phyloP scores from a whole-genome alignment of 2,113 vertebrate genomes.

The Haplotaxodon microlepis region DNA sequence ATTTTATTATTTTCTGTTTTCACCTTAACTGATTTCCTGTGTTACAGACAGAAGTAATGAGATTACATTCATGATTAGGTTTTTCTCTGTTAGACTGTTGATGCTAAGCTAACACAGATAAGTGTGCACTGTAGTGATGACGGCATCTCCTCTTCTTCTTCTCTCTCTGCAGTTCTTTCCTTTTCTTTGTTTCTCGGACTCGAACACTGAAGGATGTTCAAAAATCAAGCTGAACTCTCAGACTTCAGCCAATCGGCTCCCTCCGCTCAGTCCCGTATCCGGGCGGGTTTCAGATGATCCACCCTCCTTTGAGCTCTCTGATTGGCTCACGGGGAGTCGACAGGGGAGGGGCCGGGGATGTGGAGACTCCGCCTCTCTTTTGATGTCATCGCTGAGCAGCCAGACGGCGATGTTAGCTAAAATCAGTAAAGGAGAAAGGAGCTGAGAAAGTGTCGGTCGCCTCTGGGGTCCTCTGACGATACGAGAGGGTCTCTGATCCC shows the following conservation, averaged over 20 bases:
- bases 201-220: constrained; percentile 7
- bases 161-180: constrained; percentile 4
- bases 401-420: background rate
- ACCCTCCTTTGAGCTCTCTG: constrained; percentile 29
- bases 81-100: background rate
- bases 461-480: background rate
- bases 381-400: constrained; percentile 43
- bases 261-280: constrained; percentile 11
- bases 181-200: constrained; percentile 7
- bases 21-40: background rate
- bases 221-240: background rate
- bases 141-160: background rate
- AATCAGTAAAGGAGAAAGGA: background rate
- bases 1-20: background rate
- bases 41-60: background rate
- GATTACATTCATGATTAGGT: background rate
- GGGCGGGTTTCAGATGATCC: constrained; percentile 56
- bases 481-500: background rate
- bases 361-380: constrained; percentile 47
- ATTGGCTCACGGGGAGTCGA: background rate
- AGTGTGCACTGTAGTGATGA: background rate
- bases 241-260: constrained; percentile 36
- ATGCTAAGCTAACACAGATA: background rate
- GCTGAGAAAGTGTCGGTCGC: background rate
- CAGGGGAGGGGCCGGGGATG: constrained; percentile 44